Evolutionary conservation across 2,797 vertebrate genomes (phyloP).

Genomic region (Mallotus villosus): DNA sequence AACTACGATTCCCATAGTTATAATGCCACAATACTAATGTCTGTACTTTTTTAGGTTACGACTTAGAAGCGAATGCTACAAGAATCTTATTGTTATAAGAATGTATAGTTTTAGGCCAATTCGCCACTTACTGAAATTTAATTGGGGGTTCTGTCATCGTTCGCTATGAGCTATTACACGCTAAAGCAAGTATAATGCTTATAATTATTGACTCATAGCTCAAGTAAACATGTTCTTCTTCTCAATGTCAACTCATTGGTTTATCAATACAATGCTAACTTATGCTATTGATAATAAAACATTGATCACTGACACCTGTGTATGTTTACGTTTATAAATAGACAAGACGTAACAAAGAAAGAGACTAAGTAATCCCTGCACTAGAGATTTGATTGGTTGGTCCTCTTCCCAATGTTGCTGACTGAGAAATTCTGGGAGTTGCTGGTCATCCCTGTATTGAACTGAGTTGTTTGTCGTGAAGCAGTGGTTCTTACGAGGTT

Average conservation of each 20-base stretch:
- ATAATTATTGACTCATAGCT: conserved; percentile 14
- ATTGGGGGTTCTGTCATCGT: neutral
- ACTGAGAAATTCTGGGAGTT: conserved; percentile 36
- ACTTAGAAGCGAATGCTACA: neutral
- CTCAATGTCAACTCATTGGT: conserved; percentile 5
- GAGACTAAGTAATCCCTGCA: conserved; percentile 36
- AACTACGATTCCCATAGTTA: conserved; percentile 4
- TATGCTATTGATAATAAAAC: conserved; percentile 6
- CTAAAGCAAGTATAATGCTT: neutral
- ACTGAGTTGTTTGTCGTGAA: neutral
- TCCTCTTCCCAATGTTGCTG: conserved; percentile 27
- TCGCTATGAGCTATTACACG: neutral
- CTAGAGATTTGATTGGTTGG: conserved; percentile 46
- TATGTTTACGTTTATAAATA: conserved; percentile 15
- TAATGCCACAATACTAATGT: neutral
- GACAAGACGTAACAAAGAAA: conserved; percentile 22
- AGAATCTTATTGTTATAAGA: neutral
- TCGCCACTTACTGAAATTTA: conserved; percentile 7
- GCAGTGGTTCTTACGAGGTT: conserved; percentile 25
- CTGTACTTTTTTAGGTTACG: neutral
- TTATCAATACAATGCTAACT: conserved; percentile 12
- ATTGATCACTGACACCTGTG: conserved; percentile 30
- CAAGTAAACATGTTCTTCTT: conserved; percentile 8
- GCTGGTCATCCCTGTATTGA: conserved; percentile 41
- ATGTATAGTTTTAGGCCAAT: neutral